Evolutionary conservation across 30 jellyfish, hydroid and myxozoan species (phyloP).

Genomic region (Catostylus mosaicus): DNA sequence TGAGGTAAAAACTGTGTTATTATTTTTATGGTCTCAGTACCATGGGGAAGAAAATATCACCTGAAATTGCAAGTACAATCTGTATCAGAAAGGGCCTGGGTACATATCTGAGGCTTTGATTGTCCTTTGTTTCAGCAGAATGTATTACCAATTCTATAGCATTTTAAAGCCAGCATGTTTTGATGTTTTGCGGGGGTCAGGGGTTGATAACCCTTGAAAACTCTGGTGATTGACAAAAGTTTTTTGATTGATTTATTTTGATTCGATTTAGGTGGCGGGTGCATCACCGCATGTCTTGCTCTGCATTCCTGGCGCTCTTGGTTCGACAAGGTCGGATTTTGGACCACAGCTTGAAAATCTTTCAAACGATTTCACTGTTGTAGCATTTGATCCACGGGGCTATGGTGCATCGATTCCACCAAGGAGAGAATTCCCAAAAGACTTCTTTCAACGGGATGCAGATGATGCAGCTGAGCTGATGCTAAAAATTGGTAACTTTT

Average conservation of each 20-base stretch:
- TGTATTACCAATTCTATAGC: neutral
- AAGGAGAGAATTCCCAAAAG: constrained; percentile 72
- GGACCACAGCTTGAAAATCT: constrained; percentile 74
- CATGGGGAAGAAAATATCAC: neutral
- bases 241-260: neutral
- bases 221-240: neutral
- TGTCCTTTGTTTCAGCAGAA: neutral
- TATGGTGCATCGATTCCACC: constrained; percentile 84
- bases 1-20: constrained; percentile 13
- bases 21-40: neutral
- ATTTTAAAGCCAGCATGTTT: neutral
- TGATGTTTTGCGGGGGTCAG: neutral
- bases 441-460: constrained; percentile 85
- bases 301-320: constrained; percentile 96
- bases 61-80: neutral
- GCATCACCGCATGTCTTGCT: constrained; percentile 55
- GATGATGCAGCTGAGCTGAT: constrained; percentile 83
- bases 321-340: constrained; percentile 77
- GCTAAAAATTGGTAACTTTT: constrained; percentile 68
- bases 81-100: neutral
- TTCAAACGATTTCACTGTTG: constrained; percentile 59
- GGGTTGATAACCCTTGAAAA: neutral
- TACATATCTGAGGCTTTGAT: neutral
- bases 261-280: constrained; percentile 37
- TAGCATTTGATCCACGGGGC: constrained; percentile 92